These are phyloP conservation scores for Cristatella mucedo DNA, from an alignment of 2,888 invertebrate genomes.

Conservation along the genomic window DNA sequence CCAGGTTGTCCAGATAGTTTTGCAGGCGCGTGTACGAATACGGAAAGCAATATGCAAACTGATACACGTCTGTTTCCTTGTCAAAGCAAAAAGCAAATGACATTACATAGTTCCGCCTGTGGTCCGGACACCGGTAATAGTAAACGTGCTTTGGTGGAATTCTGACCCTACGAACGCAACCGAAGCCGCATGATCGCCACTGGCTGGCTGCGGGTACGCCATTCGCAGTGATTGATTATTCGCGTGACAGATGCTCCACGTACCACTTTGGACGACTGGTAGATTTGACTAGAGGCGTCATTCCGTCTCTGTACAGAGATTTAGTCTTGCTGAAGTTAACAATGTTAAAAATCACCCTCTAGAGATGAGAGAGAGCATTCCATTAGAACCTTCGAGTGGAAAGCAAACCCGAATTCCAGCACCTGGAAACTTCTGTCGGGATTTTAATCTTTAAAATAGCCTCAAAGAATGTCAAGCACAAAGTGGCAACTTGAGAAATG, in stretches of 20 bases:
- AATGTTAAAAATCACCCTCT: slow-evolving; percentile 87
- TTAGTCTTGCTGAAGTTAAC: slow-evolving; percentile 85
- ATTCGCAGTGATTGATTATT: background rate
- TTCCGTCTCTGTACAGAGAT: slow-evolving; percentile 69
- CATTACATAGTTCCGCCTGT: slow-evolving; percentile 70
- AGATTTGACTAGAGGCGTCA: slow-evolving; percentile 85
- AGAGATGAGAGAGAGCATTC: slow-evolving; percentile 17
- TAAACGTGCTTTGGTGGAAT: slow-evolving; percentile 58
- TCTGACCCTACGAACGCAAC: slow-evolving; percentile 26
- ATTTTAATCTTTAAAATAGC: no score
- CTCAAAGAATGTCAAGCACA: no score
- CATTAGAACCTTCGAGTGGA: background rate
- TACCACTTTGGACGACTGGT: slow-evolving; percentile 79
- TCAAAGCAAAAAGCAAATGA: slow-evolving; percentile 89
- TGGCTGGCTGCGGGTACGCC: background rate
- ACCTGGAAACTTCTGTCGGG: no score
- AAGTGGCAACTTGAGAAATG: no score
- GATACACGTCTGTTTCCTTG: slow-evolving; percentile 80
- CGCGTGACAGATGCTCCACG: slow-evolving; percentile 20
- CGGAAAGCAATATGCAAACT: slow-evolving; percentile 80
- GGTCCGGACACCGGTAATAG: slow-evolving; percentile 74
- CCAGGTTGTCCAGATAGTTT: slow-evolving; percentile 60
- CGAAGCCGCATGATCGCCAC: background rate
- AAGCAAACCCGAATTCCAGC: background rate
- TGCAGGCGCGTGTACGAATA: slow-evolving; percentile 85